Evolutionary conservation across 2,113 vertebrate genomes (phyloP).

Genomic region (Proteles cristata): DNA sequence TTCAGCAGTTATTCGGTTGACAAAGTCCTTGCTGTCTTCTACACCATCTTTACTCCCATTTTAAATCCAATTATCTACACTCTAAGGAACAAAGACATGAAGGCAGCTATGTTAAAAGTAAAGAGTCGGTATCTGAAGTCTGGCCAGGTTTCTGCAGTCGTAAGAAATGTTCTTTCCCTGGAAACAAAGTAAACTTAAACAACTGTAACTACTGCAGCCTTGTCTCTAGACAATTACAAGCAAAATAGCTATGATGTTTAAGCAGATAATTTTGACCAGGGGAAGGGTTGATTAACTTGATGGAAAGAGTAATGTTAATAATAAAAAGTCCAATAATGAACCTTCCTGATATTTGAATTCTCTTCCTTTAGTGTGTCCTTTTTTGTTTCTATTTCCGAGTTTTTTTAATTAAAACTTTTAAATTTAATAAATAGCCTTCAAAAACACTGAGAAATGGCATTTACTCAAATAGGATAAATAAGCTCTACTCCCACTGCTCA

Average conservation of each 20-base stretch:
- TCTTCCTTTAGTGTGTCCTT: not conserved
- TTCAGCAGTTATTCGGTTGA: constrained; percentile 69
- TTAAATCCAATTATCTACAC: constrained; percentile 76
- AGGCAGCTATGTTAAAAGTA: constrained; percentile 73
- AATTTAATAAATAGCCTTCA: not conserved
- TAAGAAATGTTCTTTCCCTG: constrained; percentile 31
- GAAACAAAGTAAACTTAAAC: constrained; percentile 5
- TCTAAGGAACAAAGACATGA: constrained; percentile 75
- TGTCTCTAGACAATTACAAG: not conserved
- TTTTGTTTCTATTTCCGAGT: not conserved
- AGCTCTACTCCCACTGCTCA: not conserved
- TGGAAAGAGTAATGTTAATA: not conserved
- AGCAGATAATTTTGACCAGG: not conserved
- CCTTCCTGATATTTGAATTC: not conserved
- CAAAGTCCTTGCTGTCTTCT: constrained; percentile 76
- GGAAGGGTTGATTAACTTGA: not conserved
- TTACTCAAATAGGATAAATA: not conserved
- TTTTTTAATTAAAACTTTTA: not conserved
- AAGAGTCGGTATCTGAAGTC: constrained; percentile 40
- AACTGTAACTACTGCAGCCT: not conserved
- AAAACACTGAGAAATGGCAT: not conserved
- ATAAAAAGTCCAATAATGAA: not conserved
- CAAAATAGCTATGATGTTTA: not conserved
- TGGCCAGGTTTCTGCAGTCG: not conserved
- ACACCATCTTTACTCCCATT: constrained; percentile 75